A percentile compares a stretch with the other conserved stretches of the same genome.
Conservation (phyloP, 2,113 vertebrate species). For the Myotis yumanensis region DNA sequence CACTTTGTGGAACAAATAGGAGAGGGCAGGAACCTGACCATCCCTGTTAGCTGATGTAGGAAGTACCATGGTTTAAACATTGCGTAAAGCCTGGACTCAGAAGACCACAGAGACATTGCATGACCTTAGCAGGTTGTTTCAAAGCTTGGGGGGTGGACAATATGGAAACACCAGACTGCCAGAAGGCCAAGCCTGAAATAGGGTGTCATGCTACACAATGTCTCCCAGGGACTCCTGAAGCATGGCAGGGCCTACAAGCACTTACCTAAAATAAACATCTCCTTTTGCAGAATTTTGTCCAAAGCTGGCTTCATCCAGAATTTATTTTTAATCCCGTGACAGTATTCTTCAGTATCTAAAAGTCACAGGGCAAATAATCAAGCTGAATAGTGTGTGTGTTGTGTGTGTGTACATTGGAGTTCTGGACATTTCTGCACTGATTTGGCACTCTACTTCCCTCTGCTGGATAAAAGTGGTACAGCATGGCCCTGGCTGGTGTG, state of each 20-base stretch:
- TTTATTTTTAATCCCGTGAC: constrained; percentile 19
- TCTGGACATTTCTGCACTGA: background rate
- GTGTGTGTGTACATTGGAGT: background rate
- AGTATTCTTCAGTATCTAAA: background rate
- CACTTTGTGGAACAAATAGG: background rate
- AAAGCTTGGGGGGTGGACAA: background rate
- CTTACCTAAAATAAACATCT: background rate
- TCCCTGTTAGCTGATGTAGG: background rate
- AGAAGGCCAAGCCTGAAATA: background rate
- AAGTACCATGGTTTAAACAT: background rate
- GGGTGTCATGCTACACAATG: background rate
- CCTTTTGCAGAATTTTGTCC: background rate
- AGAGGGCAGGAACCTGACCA: background rate
- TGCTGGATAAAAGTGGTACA: background rate
- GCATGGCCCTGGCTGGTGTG: background rate
- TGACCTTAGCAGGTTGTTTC: constrained; percentile 22
- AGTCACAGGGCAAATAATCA: background rate
- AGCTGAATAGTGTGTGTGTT: background rate
- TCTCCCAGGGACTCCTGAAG: background rate
- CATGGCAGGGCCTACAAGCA: background rate
- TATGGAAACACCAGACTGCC: background rate
- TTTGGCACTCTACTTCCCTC: background rate
- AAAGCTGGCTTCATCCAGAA: background rate
- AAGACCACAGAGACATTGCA: background rate
- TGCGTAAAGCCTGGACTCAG: background rate